Conservation (phyloP, 2,797 vertebrate genomes). For the Xenopus petersii region DNA sequence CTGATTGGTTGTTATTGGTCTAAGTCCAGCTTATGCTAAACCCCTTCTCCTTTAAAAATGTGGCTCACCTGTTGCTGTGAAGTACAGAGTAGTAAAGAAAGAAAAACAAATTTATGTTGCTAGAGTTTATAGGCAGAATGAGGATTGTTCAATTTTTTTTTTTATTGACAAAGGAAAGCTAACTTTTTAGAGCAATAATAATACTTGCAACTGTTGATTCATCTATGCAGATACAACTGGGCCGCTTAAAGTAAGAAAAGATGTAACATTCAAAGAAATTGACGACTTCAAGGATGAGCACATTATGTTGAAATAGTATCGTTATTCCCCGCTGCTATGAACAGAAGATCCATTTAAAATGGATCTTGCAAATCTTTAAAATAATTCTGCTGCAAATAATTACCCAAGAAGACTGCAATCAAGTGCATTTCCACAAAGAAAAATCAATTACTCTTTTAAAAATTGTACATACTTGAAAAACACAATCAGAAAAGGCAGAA, state of each 20-base stretch:
- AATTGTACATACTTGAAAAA: slow-evolving; percentile 33
- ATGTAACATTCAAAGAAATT: slow-evolving; percentile 43
- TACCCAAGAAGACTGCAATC: slow-evolving; percentile 45
- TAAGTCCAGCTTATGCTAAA: too few species aligned
- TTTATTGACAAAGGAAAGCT: slow-evolving; percentile 6
- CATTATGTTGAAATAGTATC: slow-evolving; percentile 49
- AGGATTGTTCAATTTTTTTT: slow-evolving; percentile 32
- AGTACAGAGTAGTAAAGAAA: background rate
- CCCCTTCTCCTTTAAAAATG: too few species aligned
- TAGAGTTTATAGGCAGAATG: slow-evolving; percentile 14
- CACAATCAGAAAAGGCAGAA: slow-evolving; percentile 24
- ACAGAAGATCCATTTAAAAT: slow-evolving; percentile 45
- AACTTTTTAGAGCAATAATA: slow-evolving; percentile 26
- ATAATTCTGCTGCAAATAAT: slow-evolving; percentile 50
- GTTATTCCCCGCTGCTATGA: slow-evolving; percentile 42
- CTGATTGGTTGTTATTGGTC: too few species aligned
- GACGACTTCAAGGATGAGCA: slow-evolving; percentile 46
- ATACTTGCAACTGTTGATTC: slow-evolving; percentile 33
- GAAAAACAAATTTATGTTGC: slow-evolving; percentile 19
- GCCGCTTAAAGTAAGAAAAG: slow-evolving; percentile 32
- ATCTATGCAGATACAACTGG: slow-evolving; percentile 37
- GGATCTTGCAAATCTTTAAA: slow-evolving; percentile 49
- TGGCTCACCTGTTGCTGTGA: too few species aligned
- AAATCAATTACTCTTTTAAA: slow-evolving; percentile 48
- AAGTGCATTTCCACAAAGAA: slow-evolving; percentile 41